These are phyloP conservation scores for Probosciger aterrimus DNA, from an alignment of 2,113 vertebrate genomes.

Conservation along the genomic window DNA sequence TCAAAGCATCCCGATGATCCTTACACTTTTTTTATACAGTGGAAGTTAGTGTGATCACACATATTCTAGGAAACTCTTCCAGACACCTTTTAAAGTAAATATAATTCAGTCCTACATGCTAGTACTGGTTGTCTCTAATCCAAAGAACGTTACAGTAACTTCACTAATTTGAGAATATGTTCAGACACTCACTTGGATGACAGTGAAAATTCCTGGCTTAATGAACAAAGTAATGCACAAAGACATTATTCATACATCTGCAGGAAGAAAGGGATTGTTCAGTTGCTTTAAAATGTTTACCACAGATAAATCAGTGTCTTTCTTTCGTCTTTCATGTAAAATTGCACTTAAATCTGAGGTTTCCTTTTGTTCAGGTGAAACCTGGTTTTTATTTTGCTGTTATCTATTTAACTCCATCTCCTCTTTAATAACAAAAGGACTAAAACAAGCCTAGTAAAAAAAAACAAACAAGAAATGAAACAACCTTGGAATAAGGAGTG, in stretches of 20 bases:
- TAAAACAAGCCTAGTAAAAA: neutral
- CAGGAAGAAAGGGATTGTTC: neutral
- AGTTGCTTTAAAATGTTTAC: neutral
- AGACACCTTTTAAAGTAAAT: neutral
- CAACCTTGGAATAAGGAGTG: neutral
- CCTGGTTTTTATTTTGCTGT: neutral
- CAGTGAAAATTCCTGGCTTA: neutral
- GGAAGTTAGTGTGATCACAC: neutral
- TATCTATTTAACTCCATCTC: neutral
- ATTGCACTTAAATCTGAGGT: neutral
- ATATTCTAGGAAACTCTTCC: neutral
- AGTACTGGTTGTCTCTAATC: neutral
- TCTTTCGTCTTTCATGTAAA: neutral
- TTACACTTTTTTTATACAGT: neutral
- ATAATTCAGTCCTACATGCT: neutral
- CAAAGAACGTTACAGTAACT: neutral
- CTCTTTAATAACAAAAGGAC: neutral
- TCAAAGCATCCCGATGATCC: neutral
- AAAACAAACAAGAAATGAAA: neutral
- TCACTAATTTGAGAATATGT: neutral
- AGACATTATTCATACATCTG: neutral
- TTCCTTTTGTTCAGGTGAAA: neutral
- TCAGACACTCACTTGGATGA: neutral
- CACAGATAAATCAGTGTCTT: neutral
- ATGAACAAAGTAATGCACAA: neutral